These are phyloP conservation scores for Luscinia luscinia DNA, from an alignment of 2,797 vertebrate genomes.

Conservation along the genomic window DNA sequence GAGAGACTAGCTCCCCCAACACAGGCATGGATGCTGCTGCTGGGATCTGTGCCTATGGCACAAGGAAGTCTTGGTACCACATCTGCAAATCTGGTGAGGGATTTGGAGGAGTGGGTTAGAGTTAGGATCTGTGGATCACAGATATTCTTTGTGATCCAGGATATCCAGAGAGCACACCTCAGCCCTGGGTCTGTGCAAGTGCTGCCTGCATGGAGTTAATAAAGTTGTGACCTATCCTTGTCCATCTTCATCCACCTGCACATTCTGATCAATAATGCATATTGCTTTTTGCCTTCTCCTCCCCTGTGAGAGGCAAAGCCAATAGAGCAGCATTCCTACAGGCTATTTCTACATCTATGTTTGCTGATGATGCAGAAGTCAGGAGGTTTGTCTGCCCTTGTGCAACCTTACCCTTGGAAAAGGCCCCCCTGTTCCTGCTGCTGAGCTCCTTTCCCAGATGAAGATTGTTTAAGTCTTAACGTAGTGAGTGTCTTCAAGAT, in stretches of 20 bases:
- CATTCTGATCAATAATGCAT: constrained; percentile 38
- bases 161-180: background rate
- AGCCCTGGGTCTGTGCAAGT: background rate
- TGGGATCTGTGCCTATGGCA: background rate
- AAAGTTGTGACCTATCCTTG: constrained; percentile 47
- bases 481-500: constrained; percentile 41
- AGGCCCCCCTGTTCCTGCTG: background rate
- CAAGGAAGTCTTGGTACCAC: background rate
- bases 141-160: background rate
- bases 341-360: background rate
- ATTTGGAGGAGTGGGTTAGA: accelerated
- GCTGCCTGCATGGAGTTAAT: constrained; percentile 25
- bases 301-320: constrained; percentile 26
- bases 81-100: background rate
- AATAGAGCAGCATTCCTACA: constrained; percentile 10
- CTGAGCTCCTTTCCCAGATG: background rate
- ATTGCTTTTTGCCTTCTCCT: constrained; percentile 52
- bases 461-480: constrained; percentile 40
- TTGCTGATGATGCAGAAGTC: constrained; percentile 7
- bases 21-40: background rate
- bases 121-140: background rate
- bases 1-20: background rate
- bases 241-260: constrained; percentile 54
- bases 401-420: background rate
- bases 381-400: background rate